Evolutionary conservation across 2,113 vertebrate species (phyloP).

Genomic region (Mobula birostris): DNA sequence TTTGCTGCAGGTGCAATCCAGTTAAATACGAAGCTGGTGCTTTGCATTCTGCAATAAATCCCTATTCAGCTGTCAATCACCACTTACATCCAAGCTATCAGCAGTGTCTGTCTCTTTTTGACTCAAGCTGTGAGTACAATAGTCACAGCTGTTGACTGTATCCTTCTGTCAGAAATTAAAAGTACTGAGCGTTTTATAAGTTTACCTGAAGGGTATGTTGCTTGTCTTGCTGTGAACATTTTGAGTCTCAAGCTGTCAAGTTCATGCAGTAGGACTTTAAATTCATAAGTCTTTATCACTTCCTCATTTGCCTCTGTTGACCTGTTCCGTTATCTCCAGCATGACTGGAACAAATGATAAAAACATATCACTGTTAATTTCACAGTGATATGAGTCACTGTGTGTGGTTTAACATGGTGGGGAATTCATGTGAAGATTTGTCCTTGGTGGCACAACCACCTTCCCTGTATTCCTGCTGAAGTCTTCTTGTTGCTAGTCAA

Average conservation of each 20-base stretch:
- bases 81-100: neutral
- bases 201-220: constrained; percentile 18
- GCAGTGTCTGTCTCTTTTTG: neutral
- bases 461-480: neutral
- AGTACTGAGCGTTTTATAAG: neutral
- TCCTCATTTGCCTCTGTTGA: constrained; percentile 1
- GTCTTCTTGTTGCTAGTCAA: neutral
- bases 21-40: neutral
- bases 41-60: neutral
- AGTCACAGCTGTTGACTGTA: constrained; percentile 11
- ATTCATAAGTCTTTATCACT: neutral
- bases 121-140: neutral
- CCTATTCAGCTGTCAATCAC: constrained; percentile 6
- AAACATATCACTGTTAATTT: neutral
- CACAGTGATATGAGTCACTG: neutral
- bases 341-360: constrained; percentile 1
- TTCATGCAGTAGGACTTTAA: constrained; percentile 3
- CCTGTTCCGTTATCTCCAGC: neutral
- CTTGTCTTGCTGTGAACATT: constrained; percentile 19
- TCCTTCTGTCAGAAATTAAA: constrained; percentile 27
- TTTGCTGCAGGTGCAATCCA: constrained; percentile 17
- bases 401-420: neutral
- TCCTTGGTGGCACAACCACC: neutral
- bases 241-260: constrained; percentile 29
- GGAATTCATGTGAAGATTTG: neutral